These are phyloP conservation scores for Epiblema foenella DNA, from an alignment of 2,888 invertebrate genomes.

Conservation along the genomic window DNA sequence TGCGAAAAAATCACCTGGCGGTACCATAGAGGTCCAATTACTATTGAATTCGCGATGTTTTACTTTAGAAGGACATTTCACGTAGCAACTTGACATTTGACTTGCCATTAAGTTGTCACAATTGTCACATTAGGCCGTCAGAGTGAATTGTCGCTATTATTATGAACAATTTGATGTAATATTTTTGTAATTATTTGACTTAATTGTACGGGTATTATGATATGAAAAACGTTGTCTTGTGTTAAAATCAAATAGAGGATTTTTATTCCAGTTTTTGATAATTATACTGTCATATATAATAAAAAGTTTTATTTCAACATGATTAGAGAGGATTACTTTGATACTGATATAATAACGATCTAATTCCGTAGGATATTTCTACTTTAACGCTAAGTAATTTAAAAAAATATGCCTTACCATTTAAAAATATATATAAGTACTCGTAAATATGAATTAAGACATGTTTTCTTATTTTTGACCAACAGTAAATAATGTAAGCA, in stretches of 20 bases:
- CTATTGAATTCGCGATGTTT: slow-evolving; percentile 30
- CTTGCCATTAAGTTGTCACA: slow-evolving; percentile 63
- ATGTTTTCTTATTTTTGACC: too few relatives aligned
- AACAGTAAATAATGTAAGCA: too few relatives aligned
- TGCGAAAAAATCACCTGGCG: slow-evolving; percentile 2
- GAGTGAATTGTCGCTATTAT: slow-evolving; percentile 51
- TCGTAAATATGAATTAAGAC: too few relatives aligned
- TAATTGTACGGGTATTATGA: slow-evolving; percentile 18
- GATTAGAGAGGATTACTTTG: too few relatives aligned
- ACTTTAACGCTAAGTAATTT: too few relatives aligned
- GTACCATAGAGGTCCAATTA: slow-evolving; percentile 18
- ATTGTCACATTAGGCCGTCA: slow-evolving; percentile 37
- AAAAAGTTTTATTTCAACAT: too few relatives aligned
- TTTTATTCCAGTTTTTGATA: not conserved
- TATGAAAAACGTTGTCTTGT: not conserved
- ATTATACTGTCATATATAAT: too few relatives aligned
- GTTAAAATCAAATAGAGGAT: not conserved
- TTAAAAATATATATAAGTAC: too few relatives aligned
- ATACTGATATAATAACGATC: too few relatives aligned
- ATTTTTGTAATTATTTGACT: slow-evolving; percentile 51
- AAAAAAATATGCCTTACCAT: too few relatives aligned
- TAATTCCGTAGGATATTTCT: too few relatives aligned
- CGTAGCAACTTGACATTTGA: slow-evolving; percentile 56
- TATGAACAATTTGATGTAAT: slow-evolving; percentile 53
- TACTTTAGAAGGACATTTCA: slow-evolving; percentile 43